Percentiles rank a stretch among this genome's conserved stretches.
Evolutionary conservation across 1,140 invertebrate species (phyloP).

Genomic region (silkworm (Bombyx mori)): ASM3026992v2 NC_085128.1:15905001-15905500

Average conservation of each 20-base stretch:
- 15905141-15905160: constrained; percentile 84
- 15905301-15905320: constrained; percentile 87
- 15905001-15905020: constrained; percentile 71
- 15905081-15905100: constrained; percentile 85
- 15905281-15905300: constrained; percentile 84
- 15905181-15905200: constrained; percentile 76
- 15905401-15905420: constrained; percentile 77
- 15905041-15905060: constrained; percentile 74
- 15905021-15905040: constrained; percentile 71
- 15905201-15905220: constrained; percentile 82
- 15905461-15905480: constrained; percentile 45
- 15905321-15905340: constrained; percentile 83
- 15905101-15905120: constrained; percentile 86
- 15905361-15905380: constrained; percentile 80
- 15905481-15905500: constrained; percentile 37
- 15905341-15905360: constrained; percentile 81
- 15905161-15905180: constrained; percentile 83
- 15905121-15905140: constrained; percentile 82
- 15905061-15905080: constrained; percentile 78
- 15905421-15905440: constrained; percentile 79
- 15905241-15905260: constrained; percentile 94
- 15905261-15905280: constrained; percentile 84
- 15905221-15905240: constrained; percentile 89
- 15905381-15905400: constrained; percentile 83
- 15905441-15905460: constrained; percentile 74